phyloP scores from a whole-genome alignment of 1,140 invertebrate genomes.

The Leptinotarsa texana region DNA sequence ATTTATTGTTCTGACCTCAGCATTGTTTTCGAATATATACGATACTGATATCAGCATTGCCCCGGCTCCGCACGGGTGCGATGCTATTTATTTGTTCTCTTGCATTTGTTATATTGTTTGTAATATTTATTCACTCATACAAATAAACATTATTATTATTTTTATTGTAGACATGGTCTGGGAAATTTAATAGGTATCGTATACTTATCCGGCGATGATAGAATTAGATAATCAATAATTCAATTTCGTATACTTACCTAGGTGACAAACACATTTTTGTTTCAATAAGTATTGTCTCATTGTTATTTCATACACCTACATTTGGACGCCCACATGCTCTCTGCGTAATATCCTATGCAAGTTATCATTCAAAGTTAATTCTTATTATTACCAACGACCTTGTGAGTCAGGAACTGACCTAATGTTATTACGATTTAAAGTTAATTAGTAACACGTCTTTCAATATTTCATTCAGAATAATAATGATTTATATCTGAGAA shows the following conservation, averaged over 20 bases:
- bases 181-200: too few relatives aligned
- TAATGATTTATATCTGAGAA: neutral
- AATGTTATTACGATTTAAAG: neutral
- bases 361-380: neutral
- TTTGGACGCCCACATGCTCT: neutral
- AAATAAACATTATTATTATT: too few relatives aligned
- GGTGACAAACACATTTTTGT: neutral
- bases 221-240: neutral
- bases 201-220: neutral
- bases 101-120: too few relatives aligned
- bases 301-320: neutral
- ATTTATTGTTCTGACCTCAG: too few relatives aligned
- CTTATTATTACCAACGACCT: neutral
- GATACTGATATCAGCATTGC: too few relatives aligned
- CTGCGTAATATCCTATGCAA: neutral
- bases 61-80: too few relatives aligned
- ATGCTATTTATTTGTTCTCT: too few relatives aligned
- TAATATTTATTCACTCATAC: too few relatives aligned
- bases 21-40: too few relatives aligned
- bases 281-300: neutral
- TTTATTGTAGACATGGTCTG: neutral
- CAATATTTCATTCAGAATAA: neutral
- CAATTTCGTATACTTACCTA: neutral
- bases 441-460: neutral
- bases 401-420: neutral